Evolutionary conservation across 2,888 invertebrate species (phyloP).

Genomic region (Liposcelis brunnea): DNA sequence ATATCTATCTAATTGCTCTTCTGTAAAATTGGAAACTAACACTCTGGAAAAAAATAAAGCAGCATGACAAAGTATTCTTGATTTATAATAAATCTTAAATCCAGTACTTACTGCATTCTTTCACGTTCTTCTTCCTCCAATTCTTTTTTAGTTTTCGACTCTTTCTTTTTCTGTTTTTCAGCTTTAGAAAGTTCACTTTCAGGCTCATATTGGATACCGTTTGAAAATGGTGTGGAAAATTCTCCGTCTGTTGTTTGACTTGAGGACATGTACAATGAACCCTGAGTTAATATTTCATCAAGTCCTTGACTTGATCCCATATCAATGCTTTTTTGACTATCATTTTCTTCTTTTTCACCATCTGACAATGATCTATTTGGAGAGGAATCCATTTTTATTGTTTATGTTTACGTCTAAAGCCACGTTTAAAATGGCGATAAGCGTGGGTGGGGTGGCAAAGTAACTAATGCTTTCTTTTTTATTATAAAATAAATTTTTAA

Average conservation of each 20-base stretch:
- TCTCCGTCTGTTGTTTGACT: slow-evolving; percentile 6
- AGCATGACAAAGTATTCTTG: neutral
- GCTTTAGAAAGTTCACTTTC: slow-evolving; percentile 27
- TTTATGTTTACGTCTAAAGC: too few species aligned
- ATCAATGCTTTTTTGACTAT: too few species aligned
- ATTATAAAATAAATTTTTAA: too few species aligned
- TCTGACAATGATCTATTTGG: too few species aligned
- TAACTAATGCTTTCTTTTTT: too few species aligned
- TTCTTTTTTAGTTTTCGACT: slow-evolving; percentile 48
- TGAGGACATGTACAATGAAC: neutral
- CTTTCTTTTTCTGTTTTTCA: slow-evolving; percentile 46
- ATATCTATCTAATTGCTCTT: slow-evolving; percentile 93
- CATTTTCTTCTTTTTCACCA: too few species aligned
- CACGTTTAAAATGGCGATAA: too few species aligned
- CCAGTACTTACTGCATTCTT: slow-evolving; percentile 74
- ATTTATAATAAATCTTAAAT: slow-evolving; percentile 9
- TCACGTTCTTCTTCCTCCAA: slow-evolving; percentile 87
- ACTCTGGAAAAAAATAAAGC: slow-evolving; percentile 43
- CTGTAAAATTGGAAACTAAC: slow-evolving; percentile 94
- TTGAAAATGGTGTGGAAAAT: too few species aligned
- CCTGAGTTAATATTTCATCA: neutral
- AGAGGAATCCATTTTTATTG: too few species aligned
- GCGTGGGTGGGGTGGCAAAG: too few species aligned
- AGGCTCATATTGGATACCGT: slow-evolving; percentile 25
- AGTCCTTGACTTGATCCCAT: slow-evolving; percentile 2